Percentiles rank a stretch among this genome's conserved stretches.
phyloP scores from a whole-genome alignment of 1,140 invertebrate species.

The Diorhabda carinulata region DNA sequence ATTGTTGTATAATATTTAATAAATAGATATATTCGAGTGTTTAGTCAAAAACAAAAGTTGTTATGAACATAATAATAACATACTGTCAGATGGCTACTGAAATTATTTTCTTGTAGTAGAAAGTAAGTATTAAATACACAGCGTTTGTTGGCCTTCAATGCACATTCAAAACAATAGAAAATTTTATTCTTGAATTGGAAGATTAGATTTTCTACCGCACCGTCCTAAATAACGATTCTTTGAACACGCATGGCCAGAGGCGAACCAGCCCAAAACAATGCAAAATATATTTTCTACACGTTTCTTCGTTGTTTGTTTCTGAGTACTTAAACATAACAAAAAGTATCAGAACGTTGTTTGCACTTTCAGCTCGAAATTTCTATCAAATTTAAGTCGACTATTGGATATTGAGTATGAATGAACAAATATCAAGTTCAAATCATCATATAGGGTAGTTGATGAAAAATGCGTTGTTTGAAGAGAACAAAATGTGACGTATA shows the following conservation, averaged over 20 bases:
- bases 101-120: neutral
- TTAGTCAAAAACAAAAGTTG: neutral
- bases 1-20: neutral
- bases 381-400: neutral
- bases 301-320: neutral
- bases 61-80: neutral
- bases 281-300: neutral
- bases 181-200: slow-evolving; percentile 1
- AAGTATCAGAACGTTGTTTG: neutral
- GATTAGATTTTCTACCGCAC: neutral
- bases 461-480: too few species aligned
- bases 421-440: too few species aligned
- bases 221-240: neutral
- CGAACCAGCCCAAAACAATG: neutral
- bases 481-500: too few species aligned
- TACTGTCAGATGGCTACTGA: neutral
- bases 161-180: slow-evolving; percentile 2
- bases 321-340: neutral
- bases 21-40: neutral
- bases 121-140: slow-evolving; percentile 3
- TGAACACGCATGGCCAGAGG: neutral
- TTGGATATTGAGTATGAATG: neutral
- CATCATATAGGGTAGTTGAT: too few species aligned
- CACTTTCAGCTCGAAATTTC: neutral
- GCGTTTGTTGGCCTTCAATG: neutral